A percentile compares a stretch with the other conserved stretches of the same genome.
phyloP scores from a whole-genome alignment of 2,113 vertebrate genomes.

The Sinocyclocheilus grahami region DNA sequence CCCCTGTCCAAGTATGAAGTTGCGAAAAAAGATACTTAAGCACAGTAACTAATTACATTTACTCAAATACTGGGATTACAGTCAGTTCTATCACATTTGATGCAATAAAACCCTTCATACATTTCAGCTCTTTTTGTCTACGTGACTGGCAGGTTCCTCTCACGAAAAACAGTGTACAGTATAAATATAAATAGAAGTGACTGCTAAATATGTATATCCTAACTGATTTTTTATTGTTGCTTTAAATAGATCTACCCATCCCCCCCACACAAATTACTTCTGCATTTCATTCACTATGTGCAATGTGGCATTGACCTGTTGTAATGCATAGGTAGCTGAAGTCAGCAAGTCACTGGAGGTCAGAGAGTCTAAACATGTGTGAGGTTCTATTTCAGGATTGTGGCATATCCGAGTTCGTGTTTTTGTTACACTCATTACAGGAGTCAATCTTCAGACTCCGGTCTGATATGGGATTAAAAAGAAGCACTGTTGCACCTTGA shows the following conservation, averaged over 20 bases:
- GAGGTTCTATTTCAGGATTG: neutral
- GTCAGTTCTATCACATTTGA: neutral
- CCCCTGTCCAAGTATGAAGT: conserved; percentile 26
- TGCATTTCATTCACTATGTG: neutral
- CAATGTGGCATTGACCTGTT: neutral
- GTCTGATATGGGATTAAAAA: neutral
- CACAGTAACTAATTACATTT: too few relatives aligned
- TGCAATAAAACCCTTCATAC: neutral
- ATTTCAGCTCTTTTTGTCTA: neutral
- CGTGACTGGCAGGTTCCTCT: neutral
- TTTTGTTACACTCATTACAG: neutral
- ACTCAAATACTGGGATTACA: too few relatives aligned
- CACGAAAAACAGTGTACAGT: neutral
- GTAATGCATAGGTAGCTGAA: neutral
- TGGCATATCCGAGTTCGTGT: neutral
- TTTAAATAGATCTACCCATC: neutral
- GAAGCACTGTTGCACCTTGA: neutral
- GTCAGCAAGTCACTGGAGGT: neutral
- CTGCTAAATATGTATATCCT: neutral
- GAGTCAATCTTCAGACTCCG: neutral
- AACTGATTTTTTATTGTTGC: neutral
- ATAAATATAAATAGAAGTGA: neutral
- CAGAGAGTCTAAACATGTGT: neutral
- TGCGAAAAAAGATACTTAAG: too few relatives aligned
- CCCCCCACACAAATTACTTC: too few relatives aligned